Base-by-base conservation (phyloP, 2,797 vertebrate genomes). In the Brachyalestes nurse region DNA sequence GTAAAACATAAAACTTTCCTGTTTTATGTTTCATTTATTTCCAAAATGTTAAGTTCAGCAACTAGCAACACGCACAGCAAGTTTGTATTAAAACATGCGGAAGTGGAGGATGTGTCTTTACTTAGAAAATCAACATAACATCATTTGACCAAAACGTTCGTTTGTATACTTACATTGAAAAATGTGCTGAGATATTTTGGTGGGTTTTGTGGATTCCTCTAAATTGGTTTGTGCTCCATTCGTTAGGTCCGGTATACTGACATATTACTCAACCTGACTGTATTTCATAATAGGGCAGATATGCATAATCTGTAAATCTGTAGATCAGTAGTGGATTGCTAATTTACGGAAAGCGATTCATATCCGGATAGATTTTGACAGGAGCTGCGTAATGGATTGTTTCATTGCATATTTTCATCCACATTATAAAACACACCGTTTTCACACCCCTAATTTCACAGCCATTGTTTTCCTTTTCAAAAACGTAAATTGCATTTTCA, bases 401-500 rank as follows among this genome's bases (percentile, higher is more conserved):
- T 86, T 84, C 83, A 84, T 81, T 60, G 64, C 73, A 34, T 82
- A 67, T 82, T 81, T 88, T 77, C 86, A 79, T 86, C 78, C 84
- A 47, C 85, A 82, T 75, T 77, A 62, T 72, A 83, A 70, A 62
- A 71, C 71, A 62, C 85, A 70, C 83, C 90, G 57, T 81, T 89
- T 87, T 86, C 82, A 78, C 80, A 80, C 38, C 86, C 80, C 83
- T 88, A 80, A 87, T 89, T 86, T 86, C 47, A 82, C 85, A 76
- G 75, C 84, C 84, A 92, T 93, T 92, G 92, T 93, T 91, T 90
- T 88, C 78, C 42, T 65, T 78, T 81, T 88, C 89, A 89, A 84
- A 86, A 88, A 87, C 86, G 84, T 79, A 93, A 93, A 93, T 93
- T 92, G 80, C 90, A 91, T 95, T 93, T 93, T 91, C 91, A 93